phyloP scores from a whole-genome alignment of 2,888 invertebrate genomes.

The Leptopilina drosophilae region DNA sequence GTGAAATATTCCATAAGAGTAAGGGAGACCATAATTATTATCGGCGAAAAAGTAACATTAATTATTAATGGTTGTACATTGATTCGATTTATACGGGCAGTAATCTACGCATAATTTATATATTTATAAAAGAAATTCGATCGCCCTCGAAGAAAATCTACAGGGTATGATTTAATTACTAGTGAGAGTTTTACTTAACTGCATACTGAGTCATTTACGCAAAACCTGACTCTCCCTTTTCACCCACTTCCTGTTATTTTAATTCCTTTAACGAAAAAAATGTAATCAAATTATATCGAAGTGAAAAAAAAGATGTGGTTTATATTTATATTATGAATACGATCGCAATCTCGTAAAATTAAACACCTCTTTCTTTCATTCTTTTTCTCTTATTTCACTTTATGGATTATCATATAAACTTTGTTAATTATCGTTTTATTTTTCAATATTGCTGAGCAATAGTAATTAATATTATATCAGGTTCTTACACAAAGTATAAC shows the following conservation, averaged over 20 bases:
- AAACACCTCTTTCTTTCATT: neutral
- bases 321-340: too few relatives aligned
- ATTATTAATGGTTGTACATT: conserved; percentile 21
- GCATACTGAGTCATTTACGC: neutral
- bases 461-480: conserved; percentile 1
- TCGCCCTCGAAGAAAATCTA: conserved; percentile 7
- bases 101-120: conserved; percentile 17
- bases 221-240: neutral
- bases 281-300: neutral
- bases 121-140: conserved; percentile 9
- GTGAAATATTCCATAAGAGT: neutral
- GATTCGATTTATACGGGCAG: conserved; percentile 27
- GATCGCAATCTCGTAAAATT: neutral
- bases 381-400: neutral
- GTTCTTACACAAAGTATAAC: conserved; percentile 1
- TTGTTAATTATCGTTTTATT: conserved; percentile 11
- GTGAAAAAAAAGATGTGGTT: too few relatives aligned
- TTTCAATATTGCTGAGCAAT: conserved; percentile 3
- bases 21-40: conserved; percentile 5
- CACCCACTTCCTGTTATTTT: neutral
- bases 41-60: conserved; percentile 21
- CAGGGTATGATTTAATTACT: conserved; percentile 14
- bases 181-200: neutral
- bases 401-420: neutral
- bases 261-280: neutral